phyloP scores from a whole-genome alignment of 1,140 invertebrate species.

The Amphibalanus amphitrite region DNA sequence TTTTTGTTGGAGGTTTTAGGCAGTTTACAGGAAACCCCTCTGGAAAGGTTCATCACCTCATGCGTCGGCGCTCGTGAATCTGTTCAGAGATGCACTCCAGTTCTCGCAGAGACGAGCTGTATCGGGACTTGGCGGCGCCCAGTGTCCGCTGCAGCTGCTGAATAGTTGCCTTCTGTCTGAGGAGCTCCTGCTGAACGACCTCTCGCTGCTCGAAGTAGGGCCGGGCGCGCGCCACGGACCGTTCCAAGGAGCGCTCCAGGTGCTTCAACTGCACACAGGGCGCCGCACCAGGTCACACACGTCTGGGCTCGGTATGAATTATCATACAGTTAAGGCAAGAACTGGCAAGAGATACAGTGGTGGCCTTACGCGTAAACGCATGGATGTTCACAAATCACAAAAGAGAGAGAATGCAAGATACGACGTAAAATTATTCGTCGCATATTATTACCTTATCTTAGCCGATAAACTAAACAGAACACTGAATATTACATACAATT shows the following conservation, averaged over 20 bases:
- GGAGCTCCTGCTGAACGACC: constrained; percentile 28
- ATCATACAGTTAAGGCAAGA: no score
- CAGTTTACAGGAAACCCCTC: no score
- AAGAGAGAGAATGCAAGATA: no score
- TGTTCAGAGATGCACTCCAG: constrained; percentile 38
- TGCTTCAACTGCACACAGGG: constrained; percentile 32
- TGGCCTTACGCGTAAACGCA: no score
- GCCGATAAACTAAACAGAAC: not conserved
- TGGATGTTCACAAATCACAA: no score
- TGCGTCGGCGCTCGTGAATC: constrained; percentile 29
- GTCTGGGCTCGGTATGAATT: no score
- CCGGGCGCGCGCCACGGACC: constrained; percentile 57
- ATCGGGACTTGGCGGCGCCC: constrained; percentile 27
- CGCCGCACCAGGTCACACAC: no score
- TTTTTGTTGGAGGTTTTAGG: no score
- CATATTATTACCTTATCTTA: not conserved
- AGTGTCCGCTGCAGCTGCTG: constrained; percentile 30
- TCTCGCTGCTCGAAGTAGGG: constrained; percentile 35
- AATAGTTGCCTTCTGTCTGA: constrained; percentile 29
- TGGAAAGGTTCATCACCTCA: no score
- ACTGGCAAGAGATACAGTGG: no score
- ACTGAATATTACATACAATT: not conserved
- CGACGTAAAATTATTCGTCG: no score
- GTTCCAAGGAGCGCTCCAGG: constrained; percentile 54
- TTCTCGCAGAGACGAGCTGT: constrained; percentile 29